Evolutionary conservation across 1,140 invertebrate species (phyloP).

Genomic region (Bombus impatiens): DNA sequence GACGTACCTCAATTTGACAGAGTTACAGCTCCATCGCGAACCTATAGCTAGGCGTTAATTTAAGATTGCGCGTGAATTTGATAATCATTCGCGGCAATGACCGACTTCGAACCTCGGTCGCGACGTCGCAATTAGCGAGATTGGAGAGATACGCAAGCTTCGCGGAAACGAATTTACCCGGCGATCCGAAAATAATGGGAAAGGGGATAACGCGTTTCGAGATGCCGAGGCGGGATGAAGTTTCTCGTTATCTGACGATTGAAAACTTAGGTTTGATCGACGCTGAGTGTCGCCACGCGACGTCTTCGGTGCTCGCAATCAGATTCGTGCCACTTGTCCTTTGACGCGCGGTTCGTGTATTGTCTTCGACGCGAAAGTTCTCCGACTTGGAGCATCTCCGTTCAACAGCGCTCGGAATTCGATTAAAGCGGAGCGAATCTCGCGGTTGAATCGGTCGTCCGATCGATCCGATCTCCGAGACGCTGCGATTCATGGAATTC

Average conservation of each 20-base stretch:
- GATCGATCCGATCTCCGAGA: not conserved
- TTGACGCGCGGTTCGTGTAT: conserved; percentile 37
- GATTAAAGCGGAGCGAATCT: conserved; percentile 54
- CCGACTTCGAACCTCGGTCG: not conserved
- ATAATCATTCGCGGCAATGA: not conserved
- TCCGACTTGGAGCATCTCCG: conserved; percentile 43
- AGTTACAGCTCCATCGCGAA: not conserved
- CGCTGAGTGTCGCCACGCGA: not conserved
- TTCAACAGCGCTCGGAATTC: conserved; percentile 43
- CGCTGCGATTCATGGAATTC: conserved; percentile 6
- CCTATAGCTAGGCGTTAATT: not conserved
- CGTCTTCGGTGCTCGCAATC: not conserved
- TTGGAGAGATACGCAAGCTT: not conserved
- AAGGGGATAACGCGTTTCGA: not conserved
- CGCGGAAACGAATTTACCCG: not conserved
- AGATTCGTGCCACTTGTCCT: conserved; percentile 18
- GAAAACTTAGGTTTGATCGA: conserved; percentile 19
- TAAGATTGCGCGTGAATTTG: not conserved
- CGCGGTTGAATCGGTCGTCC: not conserved
- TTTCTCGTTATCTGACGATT: conserved; percentile 25
- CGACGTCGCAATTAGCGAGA: not conserved
- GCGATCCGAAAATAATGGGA: not conserved
- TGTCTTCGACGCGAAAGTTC: conserved; percentile 46
- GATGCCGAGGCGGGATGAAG: not conserved
- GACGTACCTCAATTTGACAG: not conserved